These are phyloP conservation scores for Temnopleurus reevesii DNA, from an alignment of 53 echinoderm and acorn worm genomes.

Conservation along the genomic window DNA sequence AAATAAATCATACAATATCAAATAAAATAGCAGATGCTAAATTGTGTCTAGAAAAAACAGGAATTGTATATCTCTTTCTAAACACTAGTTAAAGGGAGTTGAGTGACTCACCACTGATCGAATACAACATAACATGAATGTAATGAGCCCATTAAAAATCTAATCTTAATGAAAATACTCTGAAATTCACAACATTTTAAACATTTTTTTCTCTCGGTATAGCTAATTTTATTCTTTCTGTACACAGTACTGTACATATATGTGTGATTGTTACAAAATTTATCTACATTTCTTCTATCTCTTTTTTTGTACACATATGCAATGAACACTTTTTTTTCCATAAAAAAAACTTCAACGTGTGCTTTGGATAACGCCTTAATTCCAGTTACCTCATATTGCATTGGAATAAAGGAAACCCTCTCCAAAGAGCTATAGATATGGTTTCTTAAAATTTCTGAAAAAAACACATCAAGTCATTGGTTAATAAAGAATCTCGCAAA, in stretches of 20 bases:
- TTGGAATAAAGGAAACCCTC: background rate
- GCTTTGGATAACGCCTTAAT: background rate
- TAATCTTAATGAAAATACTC: slow-evolving; percentile 26
- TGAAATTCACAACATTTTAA: background rate
- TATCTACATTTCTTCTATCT: background rate
- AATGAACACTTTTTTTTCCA: background rate
- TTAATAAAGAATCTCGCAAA: no score
- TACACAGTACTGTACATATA: slow-evolving; percentile 59
- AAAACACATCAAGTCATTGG: no score
- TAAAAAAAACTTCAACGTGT: background rate
- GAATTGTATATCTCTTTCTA: background rate
- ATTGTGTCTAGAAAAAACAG: slow-evolving; percentile 11
- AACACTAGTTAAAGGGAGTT: background rate
- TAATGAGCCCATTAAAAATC: background rate
- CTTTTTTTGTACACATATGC: background rate
- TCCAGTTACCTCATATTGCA: background rate
- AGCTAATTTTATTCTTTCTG: slow-evolving; percentile 37
- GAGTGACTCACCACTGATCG: slow-evolving; percentile 2
- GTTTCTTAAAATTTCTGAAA: no score
- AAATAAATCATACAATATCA: background rate
- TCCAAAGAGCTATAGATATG: background rate
- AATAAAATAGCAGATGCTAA: background rate
- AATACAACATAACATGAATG: slow-evolving; percentile 35
- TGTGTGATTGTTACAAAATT: background rate
- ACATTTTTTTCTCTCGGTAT: slow-evolving; percentile 14